Conservation (phyloP, 2,888 invertebrate genomes). For the Spodoptera littoralis region DNA sequence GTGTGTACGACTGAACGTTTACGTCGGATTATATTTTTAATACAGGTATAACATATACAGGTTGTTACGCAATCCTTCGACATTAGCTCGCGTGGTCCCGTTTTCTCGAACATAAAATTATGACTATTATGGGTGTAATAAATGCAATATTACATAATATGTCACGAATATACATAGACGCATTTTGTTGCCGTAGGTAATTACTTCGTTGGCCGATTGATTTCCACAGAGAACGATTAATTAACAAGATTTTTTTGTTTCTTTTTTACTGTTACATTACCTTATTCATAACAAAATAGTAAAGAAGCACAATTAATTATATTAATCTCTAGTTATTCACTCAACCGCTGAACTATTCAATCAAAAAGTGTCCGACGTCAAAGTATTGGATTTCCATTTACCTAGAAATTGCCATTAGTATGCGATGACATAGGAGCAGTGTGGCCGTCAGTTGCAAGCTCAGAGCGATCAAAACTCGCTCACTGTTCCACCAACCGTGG, state of each 20-base stretch:
- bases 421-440: slow-evolving; percentile 30
- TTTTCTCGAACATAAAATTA: slow-evolving; percentile 1
- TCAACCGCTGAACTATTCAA: too few relatives aligned
- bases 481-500: slow-evolving; percentile 56
- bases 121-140: too few relatives aligned
- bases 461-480: slow-evolving; percentile 63
- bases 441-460: slow-evolving; percentile 63
- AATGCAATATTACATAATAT: too few relatives aligned
- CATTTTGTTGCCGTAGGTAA: too few relatives aligned
- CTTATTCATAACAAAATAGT: too few relatives aligned
- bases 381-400: slow-evolving; percentile 9
- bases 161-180: too few relatives aligned
- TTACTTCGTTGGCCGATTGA: too few relatives aligned
- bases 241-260: too few relatives aligned
- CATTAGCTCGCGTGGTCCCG: neutral
- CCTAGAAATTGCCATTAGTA: slow-evolving; percentile 31
- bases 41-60: slow-evolving; percentile 12
- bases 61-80: slow-evolving; percentile 6
- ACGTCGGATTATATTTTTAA: slow-evolving; percentile 32
- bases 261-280: too few relatives aligned
- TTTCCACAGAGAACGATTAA: too few relatives aligned
- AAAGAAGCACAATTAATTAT: too few relatives aligned
- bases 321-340: too few relatives aligned
- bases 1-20: slow-evolving; percentile 29
- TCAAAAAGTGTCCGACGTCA: neutral